These are phyloP conservation scores for Phalera bucephala DNA, from an alignment of 2,888 invertebrate species.

Conservation along the genomic window DNA sequence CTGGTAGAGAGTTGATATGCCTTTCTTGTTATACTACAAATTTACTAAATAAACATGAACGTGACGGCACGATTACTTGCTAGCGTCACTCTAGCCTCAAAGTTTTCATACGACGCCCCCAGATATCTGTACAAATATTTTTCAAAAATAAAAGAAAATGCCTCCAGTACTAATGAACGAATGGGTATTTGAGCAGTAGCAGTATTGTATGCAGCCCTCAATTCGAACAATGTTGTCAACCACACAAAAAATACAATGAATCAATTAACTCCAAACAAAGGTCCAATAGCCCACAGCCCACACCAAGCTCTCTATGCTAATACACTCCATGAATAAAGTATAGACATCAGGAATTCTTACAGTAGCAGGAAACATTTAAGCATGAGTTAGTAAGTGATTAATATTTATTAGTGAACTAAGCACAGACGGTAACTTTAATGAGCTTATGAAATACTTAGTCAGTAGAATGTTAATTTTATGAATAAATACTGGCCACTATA, in stretches of 20 bases:
- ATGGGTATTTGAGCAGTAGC: no score
- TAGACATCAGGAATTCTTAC: conserved; percentile 57
- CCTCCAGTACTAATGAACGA: no score
- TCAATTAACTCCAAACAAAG: not conserved
- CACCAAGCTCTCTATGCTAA: conserved; percentile 58
- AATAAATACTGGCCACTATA: conserved; percentile 24
- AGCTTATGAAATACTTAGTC: not conserved
- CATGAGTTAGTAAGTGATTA: conserved; percentile 69
- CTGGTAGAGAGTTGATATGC: no score
- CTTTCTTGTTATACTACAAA: no score
- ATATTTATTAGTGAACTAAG: conserved; percentile 64
- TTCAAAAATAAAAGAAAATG: no score
- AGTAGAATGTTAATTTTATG: conserved; percentile 45
- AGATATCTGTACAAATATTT: no score
- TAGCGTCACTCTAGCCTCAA: no score
- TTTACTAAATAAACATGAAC: no score
- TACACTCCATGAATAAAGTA: conserved; percentile 63
- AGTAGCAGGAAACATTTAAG: conserved; percentile 76
- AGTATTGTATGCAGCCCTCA: no score
- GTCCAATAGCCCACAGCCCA: conserved; percentile 40
- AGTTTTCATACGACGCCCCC: no score
- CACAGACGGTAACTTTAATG: conserved; percentile 20
- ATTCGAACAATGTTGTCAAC: no score
- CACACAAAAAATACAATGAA: not conserved
- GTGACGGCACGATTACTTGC: no score